Conservation (phyloP, 2,888 invertebrate species). For the Eupithecia vulgata region DNA sequence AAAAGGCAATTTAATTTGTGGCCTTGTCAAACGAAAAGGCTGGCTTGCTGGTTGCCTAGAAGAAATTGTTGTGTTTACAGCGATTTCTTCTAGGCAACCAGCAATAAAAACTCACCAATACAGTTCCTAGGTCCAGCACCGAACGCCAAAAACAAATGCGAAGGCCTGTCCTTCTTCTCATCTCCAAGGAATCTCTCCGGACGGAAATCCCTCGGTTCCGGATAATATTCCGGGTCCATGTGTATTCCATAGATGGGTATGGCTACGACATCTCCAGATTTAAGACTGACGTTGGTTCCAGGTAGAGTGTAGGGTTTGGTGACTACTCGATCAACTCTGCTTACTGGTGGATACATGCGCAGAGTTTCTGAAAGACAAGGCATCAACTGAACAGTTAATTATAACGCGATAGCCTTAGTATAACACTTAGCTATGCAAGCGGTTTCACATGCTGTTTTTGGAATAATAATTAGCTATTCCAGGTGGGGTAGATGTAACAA, state of each 20-base stretch:
- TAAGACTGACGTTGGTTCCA: constrained; percentile 70
- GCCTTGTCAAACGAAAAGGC: no score
- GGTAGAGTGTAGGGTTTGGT: constrained; percentile 82
- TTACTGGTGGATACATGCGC: constrained; percentile 83
- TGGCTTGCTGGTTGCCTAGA: no score
- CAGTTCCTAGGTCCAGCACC: constrained; percentile 82
- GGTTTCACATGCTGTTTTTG: no score
- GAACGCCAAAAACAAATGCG: constrained; percentile 81
- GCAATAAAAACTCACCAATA: constrained; percentile 63
- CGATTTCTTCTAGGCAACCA: no score
- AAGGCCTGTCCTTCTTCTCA: constrained; percentile 76
- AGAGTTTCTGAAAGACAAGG: constrained; percentile 77
- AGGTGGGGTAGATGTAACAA: no score
- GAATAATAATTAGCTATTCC: no score
- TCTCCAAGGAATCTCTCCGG: constrained; percentile 83
- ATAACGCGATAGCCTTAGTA: no score
- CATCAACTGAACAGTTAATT: no score
- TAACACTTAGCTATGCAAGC: no score
- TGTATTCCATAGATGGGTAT: constrained; percentile 81
- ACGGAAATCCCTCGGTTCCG: constrained; percentile 80
- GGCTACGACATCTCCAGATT: constrained; percentile 74
- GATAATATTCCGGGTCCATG: constrained; percentile 81
- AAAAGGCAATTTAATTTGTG: no score
- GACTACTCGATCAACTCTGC: constrained; percentile 80
- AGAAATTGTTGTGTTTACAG: no score